Evolutionary conservation across 2,888 invertebrate species (phyloP), one percentile per base, ranked within the genome.

Genomic region (Lepidochrysops patricia): DNA sequence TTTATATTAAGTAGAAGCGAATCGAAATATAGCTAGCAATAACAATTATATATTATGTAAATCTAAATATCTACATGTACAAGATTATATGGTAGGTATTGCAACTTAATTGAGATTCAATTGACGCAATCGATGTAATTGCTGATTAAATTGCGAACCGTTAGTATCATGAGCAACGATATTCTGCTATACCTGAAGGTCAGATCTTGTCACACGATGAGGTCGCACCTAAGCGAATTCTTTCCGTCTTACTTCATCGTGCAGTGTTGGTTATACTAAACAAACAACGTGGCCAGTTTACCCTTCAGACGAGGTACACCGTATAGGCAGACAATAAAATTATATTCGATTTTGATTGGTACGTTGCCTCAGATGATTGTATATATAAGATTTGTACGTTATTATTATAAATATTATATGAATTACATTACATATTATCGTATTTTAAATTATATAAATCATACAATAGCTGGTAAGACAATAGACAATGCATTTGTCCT

Each of bases 171-270:
- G 29, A 60, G 25, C 19, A 57, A 19, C 54, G 64, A 65, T 67
- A 64, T 66, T 67, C 66, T 67, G 67, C 69, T 68, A 67, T 67
- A 73, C 72, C 72, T 74, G 80, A 80, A 84, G 82, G 81, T 77
- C 77, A 71, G 66, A 69, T 70, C 67, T 68, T 72, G 74, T 74
- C 72, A 65, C 66, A 68, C 64, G 70, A 64, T 71, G 72, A 76
- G 73, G 77, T 73, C 70, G 62, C 57, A 49, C 34, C 70, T 67
- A 68, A 66, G 73, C 71, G 70, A 79, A 82, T 84, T 81, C 79
- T 72, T 80, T 60, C 65, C 62, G 60, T 69, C 75, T 83, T 80
- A 79, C 74, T 67, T 71, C 76, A 82, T 74, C 70, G 23, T 2
- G 26, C 4, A n/a, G 15, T 56, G 49, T 58, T 61, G 61, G 60